These are phyloP conservation scores for Zaprionus nigranus DNA, from an alignment of 1,140 invertebrate species.

Conservation along the genomic window DNA sequence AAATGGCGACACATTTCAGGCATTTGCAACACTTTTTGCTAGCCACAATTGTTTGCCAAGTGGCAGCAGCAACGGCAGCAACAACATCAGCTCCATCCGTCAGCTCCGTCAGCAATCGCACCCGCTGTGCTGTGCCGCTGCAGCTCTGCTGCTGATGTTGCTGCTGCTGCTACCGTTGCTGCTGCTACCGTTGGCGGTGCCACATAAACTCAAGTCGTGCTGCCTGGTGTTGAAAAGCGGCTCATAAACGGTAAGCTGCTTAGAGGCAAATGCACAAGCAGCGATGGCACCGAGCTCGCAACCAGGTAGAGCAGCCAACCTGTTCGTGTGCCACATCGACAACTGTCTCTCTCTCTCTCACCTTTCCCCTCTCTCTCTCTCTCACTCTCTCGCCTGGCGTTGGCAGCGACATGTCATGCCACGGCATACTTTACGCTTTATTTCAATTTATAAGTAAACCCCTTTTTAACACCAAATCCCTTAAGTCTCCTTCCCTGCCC, in stretches of 20 bases:
- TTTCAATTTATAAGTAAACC: slow-evolving; percentile 74
- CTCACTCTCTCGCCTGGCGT: neutral
- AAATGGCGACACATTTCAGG: slow-evolving; percentile 72
- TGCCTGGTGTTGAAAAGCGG: slow-evolving; percentile 62
- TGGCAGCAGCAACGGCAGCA: slow-evolving; percentile 7
- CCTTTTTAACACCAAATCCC: slow-evolving; percentile 66
- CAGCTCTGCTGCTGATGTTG: slow-evolving; percentile 23
- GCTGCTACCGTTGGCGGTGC: slow-evolving; percentile 30
- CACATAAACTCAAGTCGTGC: slow-evolving; percentile 3
- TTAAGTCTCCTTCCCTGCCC: slow-evolving; percentile 39
- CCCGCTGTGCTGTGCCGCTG: slow-evolving; percentile 14
- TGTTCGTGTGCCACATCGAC: slow-evolving; percentile 35
- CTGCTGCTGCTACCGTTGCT: slow-evolving; percentile 31
- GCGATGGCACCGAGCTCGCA: slow-evolving; percentile 6
- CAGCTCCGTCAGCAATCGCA: neutral
- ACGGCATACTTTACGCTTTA: slow-evolving; percentile 68
- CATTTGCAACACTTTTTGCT: slow-evolving; percentile 65
- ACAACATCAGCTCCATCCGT: neutral
- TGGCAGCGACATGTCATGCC: slow-evolving; percentile 35
- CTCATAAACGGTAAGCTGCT: slow-evolving; percentile 79
- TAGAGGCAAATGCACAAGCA: slow-evolving; percentile 64
- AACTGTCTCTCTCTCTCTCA: slow-evolving; percentile 5
- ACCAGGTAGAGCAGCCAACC: neutral
- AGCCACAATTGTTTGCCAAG: slow-evolving; percentile 58
- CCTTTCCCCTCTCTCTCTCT: neutral